Conservation (phyloP, 2,797 vertebrate species). For the Momotus momota region DNA sequence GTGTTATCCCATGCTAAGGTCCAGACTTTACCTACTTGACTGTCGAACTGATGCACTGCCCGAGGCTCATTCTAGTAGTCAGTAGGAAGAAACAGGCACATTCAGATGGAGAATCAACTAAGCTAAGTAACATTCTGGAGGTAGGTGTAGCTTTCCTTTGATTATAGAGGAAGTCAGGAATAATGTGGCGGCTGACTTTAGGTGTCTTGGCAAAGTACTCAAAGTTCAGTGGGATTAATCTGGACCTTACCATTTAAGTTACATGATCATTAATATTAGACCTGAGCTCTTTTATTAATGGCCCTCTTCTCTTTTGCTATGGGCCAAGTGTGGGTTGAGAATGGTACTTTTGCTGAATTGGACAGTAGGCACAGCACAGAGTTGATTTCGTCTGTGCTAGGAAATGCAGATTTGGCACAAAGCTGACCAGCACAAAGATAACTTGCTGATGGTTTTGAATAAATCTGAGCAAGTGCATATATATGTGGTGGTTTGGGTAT, state of each 20-base stretch:
- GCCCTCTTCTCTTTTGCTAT: background rate
- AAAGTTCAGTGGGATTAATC: background rate
- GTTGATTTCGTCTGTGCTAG: background rate
- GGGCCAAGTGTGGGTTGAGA: background rate
- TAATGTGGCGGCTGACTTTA: background rate
- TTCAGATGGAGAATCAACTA: background rate
- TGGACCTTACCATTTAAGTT: background rate
- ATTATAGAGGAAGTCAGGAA: background rate
- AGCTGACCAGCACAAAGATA: background rate
- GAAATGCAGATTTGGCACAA: background rate
- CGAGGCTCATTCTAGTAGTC: background rate
- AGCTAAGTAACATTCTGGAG: background rate
- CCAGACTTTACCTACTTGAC: background rate
- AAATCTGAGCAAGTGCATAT: background rate
- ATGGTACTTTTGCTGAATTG: background rate
- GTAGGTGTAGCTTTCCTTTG: background rate
- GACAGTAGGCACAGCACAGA: background rate
- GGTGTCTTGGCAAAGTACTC: background rate
- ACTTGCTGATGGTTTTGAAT: background rate
- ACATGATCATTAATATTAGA: background rate
- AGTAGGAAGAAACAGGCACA: background rate
- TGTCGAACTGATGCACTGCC: background rate
- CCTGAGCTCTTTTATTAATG: background rate
- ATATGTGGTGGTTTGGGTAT: background rate
- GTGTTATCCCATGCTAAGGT: background rate